A percentile compares a stretch with the other conserved stretches of the same genome.
These are phyloP conservation scores for Pseudochirops corinnae DNA, from an alignment of 2,797 vertebrate species.

Conservation along the genomic window DNA sequence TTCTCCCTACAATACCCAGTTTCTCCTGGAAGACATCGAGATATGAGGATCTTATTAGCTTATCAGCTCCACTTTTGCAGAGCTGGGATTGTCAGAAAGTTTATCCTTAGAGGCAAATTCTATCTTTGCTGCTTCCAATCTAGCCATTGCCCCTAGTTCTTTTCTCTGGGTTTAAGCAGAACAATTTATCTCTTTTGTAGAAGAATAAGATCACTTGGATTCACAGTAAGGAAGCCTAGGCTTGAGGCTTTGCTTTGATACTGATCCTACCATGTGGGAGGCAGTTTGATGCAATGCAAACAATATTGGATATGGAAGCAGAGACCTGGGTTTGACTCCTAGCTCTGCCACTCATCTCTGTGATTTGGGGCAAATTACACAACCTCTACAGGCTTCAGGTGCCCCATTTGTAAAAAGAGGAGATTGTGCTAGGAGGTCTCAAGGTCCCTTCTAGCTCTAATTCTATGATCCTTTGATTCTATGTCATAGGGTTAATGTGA, in stretches of 20 bases:
- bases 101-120: not conserved
- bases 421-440: not conserved
- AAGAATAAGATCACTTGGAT: not conserved
- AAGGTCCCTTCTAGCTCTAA: not conserved
- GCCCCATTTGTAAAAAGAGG: not conserved
- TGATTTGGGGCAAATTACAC: not conserved
- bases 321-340: not conserved
- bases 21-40: not conserved
- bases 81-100: not conserved
- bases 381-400: not conserved
- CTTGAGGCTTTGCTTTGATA: not conserved
- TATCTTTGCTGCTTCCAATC: not conserved
- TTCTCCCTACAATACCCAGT: not conserved
- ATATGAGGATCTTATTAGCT: not conserved
- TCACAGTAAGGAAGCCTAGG: not conserved
- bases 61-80: not conserved
- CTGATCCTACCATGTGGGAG: not conserved
- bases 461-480: not conserved
- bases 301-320: not conserved
- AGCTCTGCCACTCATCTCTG: not conserved
- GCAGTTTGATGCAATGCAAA: not conserved
- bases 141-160: not conserved
- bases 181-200: not conserved
- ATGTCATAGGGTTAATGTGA: not conserved
- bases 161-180: not conserved